Evolutionary conservation across 92 coral and sea anemone species (phyloP).

Genomic region (Siderastrea siderea): DNA sequence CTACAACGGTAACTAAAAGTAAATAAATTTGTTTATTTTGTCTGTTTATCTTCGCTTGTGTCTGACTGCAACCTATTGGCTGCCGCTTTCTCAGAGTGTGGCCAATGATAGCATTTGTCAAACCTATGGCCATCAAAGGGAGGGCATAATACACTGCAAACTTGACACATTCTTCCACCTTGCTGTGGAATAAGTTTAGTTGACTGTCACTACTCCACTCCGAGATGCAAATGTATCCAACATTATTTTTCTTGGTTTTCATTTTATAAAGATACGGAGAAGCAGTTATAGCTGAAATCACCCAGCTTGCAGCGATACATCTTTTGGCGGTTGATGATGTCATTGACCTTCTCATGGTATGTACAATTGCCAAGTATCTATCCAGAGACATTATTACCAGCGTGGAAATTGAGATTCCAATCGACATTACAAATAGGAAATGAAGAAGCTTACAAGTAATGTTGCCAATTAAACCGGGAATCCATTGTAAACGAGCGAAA

Average conservation of each 20-base stretch:
- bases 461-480: slow-evolving; percentile 40
- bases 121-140: no score
- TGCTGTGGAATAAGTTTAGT: no score
- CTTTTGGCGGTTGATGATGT: slow-evolving; percentile 27
- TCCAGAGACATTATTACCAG: slow-evolving; percentile 66
- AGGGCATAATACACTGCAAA: no score
- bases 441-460: slow-evolving; percentile 46
- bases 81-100: slow-evolving; percentile 8
- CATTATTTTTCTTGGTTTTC: no score
- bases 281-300: slow-evolving; percentile 43
- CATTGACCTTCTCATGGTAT: slow-evolving; percentile 63
- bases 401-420: slow-evolving; percentile 64
- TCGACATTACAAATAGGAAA: slow-evolving; percentile 44
- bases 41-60: slow-evolving; percentile 34
- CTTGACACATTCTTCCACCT: no score
- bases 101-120: no score
- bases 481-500: slow-evolving; percentile 1
- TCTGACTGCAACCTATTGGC: slow-evolving; percentile 42
- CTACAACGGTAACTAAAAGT: slow-evolving; percentile 43
- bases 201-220: no score
- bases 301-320: slow-evolving; percentile 53
- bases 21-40: slow-evolving; percentile 32
- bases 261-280: slow-evolving; percentile 24
- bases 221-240: no score
- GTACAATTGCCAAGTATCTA: slow-evolving; percentile 75